Evolutionary conservation across 1,140 invertebrate species (phyloP).

Genomic region (Apis cerana): DNA sequence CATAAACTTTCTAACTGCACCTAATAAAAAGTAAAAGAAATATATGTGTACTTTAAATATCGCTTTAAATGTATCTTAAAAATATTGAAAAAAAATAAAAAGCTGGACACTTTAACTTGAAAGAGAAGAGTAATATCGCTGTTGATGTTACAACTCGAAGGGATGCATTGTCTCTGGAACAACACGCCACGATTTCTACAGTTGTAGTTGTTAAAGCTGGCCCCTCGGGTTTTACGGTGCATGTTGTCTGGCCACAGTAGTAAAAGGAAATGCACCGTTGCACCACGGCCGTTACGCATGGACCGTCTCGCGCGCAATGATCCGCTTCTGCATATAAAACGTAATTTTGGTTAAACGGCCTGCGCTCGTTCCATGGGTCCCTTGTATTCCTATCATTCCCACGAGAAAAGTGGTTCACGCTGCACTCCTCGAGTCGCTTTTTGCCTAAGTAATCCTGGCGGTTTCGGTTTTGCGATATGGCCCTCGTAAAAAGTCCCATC

Average conservation of each 20-base stretch:
- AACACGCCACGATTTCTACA: slow-evolving; percentile 41
- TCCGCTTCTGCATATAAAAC: slow-evolving; percentile 47
- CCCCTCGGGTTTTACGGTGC: slow-evolving; percentile 45
- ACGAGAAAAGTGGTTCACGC: slow-evolving; percentile 25
- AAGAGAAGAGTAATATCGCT: too few species aligned
- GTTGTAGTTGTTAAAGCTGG: slow-evolving; percentile 43
- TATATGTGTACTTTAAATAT: too few species aligned
- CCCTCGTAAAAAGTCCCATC: slow-evolving; percentile 9
- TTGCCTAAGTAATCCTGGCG: background rate
- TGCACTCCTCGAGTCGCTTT: background rate
- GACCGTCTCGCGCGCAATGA: slow-evolving; percentile 48
- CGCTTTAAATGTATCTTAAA: too few species aligned
- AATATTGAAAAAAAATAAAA: too few species aligned
- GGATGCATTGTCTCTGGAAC: slow-evolving; percentile 23
- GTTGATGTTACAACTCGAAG: background rate
- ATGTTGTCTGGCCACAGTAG: slow-evolving; percentile 53
- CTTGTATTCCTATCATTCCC: slow-evolving; percentile 31
- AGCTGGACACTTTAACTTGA: too few species aligned
- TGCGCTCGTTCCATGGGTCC: background rate
- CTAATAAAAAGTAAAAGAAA: background rate
- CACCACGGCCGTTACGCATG: slow-evolving; percentile 44
- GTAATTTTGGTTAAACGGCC: slow-evolving; percentile 53
- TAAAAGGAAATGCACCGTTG: slow-evolving; percentile 56
- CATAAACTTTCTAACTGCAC: too few species aligned
- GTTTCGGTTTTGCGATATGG: slow-evolving; percentile 10